Percentiles rank a stretch among this genome's conserved stretches.
Conservation (phyloP, 2,113 vertebrate species). For the Myiagra hebetior region DNA sequence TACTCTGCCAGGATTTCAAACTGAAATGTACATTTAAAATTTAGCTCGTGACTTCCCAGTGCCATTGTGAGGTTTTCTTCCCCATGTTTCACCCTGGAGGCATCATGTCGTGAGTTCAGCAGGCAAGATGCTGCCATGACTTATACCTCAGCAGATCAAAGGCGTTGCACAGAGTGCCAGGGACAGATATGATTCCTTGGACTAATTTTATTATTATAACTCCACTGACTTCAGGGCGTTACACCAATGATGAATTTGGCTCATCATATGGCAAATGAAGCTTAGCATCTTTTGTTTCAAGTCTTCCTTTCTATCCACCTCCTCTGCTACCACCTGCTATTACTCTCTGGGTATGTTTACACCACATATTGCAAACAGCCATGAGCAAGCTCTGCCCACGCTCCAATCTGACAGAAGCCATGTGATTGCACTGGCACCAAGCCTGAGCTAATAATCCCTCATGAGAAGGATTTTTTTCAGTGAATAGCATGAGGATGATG, state of each 20-base stretch:
- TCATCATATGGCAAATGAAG: conserved; percentile 44
- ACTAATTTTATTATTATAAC: conserved; percentile 52
- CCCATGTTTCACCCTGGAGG: background rate
- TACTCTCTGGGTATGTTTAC: conserved; percentile 58
- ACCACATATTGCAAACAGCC: conserved; percentile 61
- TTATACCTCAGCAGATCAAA: conserved; percentile 39
- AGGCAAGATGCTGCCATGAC: conserved; percentile 28
- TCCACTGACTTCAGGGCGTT: conserved; percentile 37
- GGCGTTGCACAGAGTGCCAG: background rate
- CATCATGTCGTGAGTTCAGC: background rate
- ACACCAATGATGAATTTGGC: conserved; percentile 40
- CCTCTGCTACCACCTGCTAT: conserved; percentile 61
- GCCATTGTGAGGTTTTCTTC: background rate
- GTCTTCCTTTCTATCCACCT: conserved; percentile 29
- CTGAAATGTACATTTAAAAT: background rate
- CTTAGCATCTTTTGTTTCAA: conserved; percentile 60
- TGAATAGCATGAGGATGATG: background rate
- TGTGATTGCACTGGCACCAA: conserved; percentile 40
- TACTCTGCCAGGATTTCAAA: background rate
- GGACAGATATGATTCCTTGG: background rate
- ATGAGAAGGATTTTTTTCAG: conserved; percentile 7
- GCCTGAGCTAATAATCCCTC: conserved; percentile 52
- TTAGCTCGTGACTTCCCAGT: background rate
- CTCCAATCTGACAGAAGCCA: conserved; percentile 52
- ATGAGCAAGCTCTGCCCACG: conserved; percentile 59